Evolutionary conservation across 37 sponge, comb jelly and placozoan species (phyloP).

Genomic region (Beroe forskalii): DNA sequence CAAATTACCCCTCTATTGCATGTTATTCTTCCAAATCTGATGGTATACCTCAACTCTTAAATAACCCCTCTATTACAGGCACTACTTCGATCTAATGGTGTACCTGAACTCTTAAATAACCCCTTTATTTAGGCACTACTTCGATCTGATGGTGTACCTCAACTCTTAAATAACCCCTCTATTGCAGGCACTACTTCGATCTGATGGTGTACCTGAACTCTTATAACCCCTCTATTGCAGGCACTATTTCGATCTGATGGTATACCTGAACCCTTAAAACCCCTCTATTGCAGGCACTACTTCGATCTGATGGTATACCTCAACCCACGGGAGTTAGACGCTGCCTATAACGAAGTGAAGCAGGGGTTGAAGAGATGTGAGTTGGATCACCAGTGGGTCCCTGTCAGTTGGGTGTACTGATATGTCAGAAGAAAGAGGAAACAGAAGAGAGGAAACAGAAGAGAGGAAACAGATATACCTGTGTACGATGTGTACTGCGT

Average conservation of each 20-base stretch:
- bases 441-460: too few species aligned
- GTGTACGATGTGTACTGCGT: too few species aligned
- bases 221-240: too few species aligned
- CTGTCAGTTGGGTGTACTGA: constrained; percentile 63
- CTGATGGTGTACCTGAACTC: constrained; percentile 21
- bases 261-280: constrained; percentile 35
- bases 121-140: constrained; percentile 42
- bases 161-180: too few species aligned
- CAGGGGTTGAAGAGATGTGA: constrained; percentile 49
- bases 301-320: constrained; percentile 55
- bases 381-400: constrained; percentile 53
- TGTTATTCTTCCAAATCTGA: not conserved
- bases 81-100: constrained; percentile 32
- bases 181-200: constrained; percentile 45
- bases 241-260: constrained; percentile 60
- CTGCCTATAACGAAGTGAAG: not conserved
- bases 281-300: constrained; percentile 61
- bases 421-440: too few species aligned
- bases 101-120: not conserved
- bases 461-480: too few species aligned
- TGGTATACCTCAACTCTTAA: constrained; percentile 18
- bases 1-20: too few species aligned
- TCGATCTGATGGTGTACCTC: constrained; percentile 21
- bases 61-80: too few species aligned
- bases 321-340: constrained; percentile 34